Evolutionary conservation across 2,113 vertebrate genomes (phyloP).

Genomic region (Ornithorhynchus anatinus): DNA sequence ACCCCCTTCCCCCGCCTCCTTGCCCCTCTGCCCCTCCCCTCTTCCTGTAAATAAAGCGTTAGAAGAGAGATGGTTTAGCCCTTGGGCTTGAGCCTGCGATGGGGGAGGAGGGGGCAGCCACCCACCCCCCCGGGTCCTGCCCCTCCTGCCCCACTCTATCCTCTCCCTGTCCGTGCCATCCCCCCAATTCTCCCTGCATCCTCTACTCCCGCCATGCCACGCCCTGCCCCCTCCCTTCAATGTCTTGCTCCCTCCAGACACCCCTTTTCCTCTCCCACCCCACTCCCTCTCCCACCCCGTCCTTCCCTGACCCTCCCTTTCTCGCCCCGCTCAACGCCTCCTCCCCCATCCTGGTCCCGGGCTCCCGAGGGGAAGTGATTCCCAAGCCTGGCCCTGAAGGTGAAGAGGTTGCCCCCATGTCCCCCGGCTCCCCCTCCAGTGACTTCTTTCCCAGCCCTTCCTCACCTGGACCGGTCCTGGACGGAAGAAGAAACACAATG

Average conservation of each 20-base stretch:
- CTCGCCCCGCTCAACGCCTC: background rate
- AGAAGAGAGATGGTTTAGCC: background rate
- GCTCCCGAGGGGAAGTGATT: too few species aligned
- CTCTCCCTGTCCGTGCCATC: background rate
- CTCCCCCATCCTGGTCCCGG: too few species aligned
- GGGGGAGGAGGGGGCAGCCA: background rate
- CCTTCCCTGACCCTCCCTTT: background rate
- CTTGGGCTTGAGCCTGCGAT: background rate
- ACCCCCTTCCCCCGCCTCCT: constrained; percentile 26
- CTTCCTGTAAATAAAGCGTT: constrained; percentile 57
- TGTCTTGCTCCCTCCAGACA: background rate
- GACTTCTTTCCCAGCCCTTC: too few species aligned
- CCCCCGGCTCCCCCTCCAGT: too few species aligned
- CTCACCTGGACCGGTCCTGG: too few species aligned
- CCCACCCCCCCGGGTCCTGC: background rate
- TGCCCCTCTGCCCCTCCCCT: constrained; percentile 30
- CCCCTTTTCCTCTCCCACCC: background rate
- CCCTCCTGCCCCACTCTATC: background rate
- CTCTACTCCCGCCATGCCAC: background rate
- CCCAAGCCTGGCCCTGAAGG: too few species aligned
- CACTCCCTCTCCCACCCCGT: background rate
- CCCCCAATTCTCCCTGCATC: background rate
- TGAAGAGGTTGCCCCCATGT: too few species aligned
- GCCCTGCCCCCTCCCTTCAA: background rate
- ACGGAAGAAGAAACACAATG: too few species aligned